phyloP scores from a whole-genome alignment of 2,888 invertebrate species.

The Sericinus montela region DNA sequence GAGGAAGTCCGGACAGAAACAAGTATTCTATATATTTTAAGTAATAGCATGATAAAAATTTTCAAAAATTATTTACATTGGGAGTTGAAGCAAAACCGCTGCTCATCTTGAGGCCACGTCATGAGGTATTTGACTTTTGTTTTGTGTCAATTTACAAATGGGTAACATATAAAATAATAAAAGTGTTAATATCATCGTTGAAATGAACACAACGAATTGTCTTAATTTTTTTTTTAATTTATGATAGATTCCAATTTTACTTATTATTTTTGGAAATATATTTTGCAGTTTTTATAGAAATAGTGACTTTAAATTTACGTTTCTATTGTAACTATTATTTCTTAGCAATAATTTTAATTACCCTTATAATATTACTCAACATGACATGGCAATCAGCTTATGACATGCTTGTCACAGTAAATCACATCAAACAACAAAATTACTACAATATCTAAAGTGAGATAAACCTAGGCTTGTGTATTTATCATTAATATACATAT shows the following conservation, averaged over 20 bases:
- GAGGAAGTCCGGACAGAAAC: no score
- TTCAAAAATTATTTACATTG: neutral
- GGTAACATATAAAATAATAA: constrained; percentile 80
- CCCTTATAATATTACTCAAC: no score
- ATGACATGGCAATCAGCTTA: no score
- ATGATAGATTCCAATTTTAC: neutral
- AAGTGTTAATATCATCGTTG: constrained; percentile 79
- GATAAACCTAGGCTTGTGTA: neutral
- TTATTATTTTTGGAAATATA: no score
- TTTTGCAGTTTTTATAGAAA: no score
- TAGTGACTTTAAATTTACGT: no score
- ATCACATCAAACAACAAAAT: no score
- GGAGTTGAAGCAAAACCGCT: constrained; percentile 36
- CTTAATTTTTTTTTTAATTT: constrained; percentile 18
- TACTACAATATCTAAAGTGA: neutral
- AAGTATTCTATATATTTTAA: no score
- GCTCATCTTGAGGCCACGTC: constrained; percentile 52
- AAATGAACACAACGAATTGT: constrained; percentile 50
- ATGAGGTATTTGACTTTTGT: constrained; percentile 74
- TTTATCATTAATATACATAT: constrained; percentile 5
- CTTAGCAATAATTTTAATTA: no score
- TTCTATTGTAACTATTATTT: no score
- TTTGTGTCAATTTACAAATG: constrained; percentile 79
- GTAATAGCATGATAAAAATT: no score
- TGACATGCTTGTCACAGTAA: no score